These are phyloP conservation scores for Pitangus sulphuratus DNA, from an alignment of 2,797 vertebrate genomes.

Conservation along the genomic window DNA sequence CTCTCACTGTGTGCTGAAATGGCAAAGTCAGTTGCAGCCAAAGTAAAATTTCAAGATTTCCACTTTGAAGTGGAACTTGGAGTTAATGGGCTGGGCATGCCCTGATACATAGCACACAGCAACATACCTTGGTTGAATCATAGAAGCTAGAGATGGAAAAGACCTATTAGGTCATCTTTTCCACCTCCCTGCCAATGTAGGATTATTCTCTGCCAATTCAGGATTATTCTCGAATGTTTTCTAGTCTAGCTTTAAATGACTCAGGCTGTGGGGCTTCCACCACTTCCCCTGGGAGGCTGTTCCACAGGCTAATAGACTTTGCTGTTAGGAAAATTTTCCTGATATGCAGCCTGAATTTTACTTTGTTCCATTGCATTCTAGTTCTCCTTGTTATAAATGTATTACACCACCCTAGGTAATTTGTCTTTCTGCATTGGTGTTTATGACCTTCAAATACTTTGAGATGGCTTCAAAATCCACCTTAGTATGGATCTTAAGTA, in stretches of 20 bases:
- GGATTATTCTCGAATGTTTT: conserved; percentile 81
- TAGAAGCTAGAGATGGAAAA: conserved; percentile 72
- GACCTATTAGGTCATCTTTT: conserved; percentile 82
- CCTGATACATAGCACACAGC: conserved; percentile 55
- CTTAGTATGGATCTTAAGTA: neutral
- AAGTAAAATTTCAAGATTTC: conserved; percentile 71
- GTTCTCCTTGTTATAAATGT: conserved; percentile 68
- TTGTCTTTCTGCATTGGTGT: conserved; percentile 58
- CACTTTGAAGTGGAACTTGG: conserved; percentile 74
- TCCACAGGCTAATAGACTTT: conserved; percentile 74
- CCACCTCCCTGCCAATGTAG: conserved; percentile 71
- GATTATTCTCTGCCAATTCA: conserved; percentile 75
- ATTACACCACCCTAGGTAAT: conserved; percentile 67
- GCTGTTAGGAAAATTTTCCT: conserved; percentile 76
- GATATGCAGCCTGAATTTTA: conserved; percentile 75
- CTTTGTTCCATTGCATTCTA: conserved; percentile 75
- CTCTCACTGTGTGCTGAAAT: conserved; percentile 65
- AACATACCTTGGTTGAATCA: conserved; percentile 77
- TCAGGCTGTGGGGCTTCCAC: conserved; percentile 76
- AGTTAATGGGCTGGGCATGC: conserved; percentile 70
- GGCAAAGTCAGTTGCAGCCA: conserved; percentile 38
- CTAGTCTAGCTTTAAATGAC: conserved; percentile 76
- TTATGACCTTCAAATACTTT: conserved; percentile 71
- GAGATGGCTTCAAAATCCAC: conserved; percentile 55
- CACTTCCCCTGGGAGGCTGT: conserved; percentile 68